A percentile compares a stretch with the other conserved stretches of the same genome.
Conservation (phyloP, 2,888 invertebrate species). For the Cantharis flavilabris region DNA sequence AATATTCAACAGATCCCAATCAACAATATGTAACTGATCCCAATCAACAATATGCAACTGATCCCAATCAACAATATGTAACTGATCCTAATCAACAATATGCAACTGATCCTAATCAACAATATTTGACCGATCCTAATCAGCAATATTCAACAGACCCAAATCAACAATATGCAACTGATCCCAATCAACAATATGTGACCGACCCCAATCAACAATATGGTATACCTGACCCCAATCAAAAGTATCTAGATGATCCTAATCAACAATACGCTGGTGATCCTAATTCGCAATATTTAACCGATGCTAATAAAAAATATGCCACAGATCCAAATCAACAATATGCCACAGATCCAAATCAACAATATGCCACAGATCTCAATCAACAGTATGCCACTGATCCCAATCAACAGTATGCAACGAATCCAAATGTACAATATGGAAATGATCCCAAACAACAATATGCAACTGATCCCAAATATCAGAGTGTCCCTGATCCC, state of each 20-base stretch:
- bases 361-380: constrained; percentile 33
- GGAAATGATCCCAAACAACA: neutral
- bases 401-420: neutral
- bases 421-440: constrained; percentile 18
- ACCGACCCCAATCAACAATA: constrained; percentile 29
- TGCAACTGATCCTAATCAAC: constrained; percentile 33
- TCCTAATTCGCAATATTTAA: neutral
- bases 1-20: constrained; percentile 37
- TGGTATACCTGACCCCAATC: constrained; percentile 25
- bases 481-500: constrained; percentile 14
- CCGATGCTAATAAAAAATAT: constrained; percentile 6
- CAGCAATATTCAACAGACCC: constrained; percentile 35
- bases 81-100: constrained; percentile 35
- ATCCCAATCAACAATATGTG: constrained; percentile 25
- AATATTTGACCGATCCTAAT: constrained; percentile 32
- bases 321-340: constrained; percentile 27
- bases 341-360: constrained; percentile 30
- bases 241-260: constrained; percentile 23
- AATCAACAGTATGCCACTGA: no score
- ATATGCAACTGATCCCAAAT: neutral
- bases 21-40: constrained; percentile 14
- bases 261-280: constrained; percentile 6
- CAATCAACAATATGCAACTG: constrained; percentile 15
- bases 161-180: constrained; percentile 22
- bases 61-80: constrained; percentile 27